phyloP scores from a whole-genome alignment of 1,140 invertebrate genomes.

The Philopotamus ludificatus region DNA sequence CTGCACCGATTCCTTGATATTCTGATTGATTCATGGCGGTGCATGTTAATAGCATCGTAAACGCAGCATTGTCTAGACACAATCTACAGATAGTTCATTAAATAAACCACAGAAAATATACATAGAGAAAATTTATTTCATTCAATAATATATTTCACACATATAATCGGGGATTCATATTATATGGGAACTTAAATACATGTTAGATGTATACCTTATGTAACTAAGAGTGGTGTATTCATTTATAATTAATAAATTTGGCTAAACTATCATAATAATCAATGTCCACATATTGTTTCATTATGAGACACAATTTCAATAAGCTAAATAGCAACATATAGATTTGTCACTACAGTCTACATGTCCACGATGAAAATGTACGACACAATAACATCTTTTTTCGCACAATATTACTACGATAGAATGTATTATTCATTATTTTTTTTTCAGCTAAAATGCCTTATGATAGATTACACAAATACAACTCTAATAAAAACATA shows the following conservation, averaged over 20 bases:
- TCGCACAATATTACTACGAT: not conserved
- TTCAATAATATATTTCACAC: slow-evolving; percentile 3
- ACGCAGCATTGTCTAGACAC: not conserved
- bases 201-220: slow-evolving; percentile 5
- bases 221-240: slow-evolving; percentile 2
- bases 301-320: not conserved
- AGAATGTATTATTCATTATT: not conserved
- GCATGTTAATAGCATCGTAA: not conserved
- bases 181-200: slow-evolving; percentile 27
- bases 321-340: not conserved
- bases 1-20: slow-evolving; percentile 5
- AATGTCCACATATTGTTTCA: no score
- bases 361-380: not conserved
- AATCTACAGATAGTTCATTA: not conserved
- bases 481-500: slow-evolving; percentile 5
- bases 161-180: slow-evolving; percentile 20
- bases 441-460: not conserved
- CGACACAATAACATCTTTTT: not conserved
- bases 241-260: not conserved
- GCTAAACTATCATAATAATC: not conserved
- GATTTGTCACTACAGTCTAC: not conserved
- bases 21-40: slow-evolving; percentile 17
- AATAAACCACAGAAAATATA: not conserved
- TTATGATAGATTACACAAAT: no score
- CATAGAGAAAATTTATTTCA: not conserved